These are phyloP conservation scores for Belonocnema kinseyi DNA, from an alignment of 1,140 invertebrate species.

Conservation along the genomic window DNA sequence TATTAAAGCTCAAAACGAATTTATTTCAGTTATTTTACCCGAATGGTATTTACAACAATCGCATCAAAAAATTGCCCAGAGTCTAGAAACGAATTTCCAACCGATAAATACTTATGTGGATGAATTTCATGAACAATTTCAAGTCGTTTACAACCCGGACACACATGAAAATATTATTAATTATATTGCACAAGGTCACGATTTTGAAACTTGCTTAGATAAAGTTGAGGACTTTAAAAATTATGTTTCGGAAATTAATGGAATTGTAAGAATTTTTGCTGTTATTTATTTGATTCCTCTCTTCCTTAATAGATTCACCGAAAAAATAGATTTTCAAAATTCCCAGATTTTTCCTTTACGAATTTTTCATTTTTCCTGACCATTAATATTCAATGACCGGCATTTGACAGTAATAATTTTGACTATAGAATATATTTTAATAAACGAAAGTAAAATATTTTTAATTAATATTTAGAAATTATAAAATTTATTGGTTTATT, in stretches of 20 bases:
- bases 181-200: slow-evolving; percentile 64
- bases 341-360: neutral
- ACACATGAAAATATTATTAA: slow-evolving; percentile 55
- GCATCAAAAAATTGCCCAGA: slow-evolving; percentile 58
- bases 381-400: too few species aligned
- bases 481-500: too few species aligned
- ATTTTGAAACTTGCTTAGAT: slow-evolving; percentile 77
- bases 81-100: slow-evolving; percentile 62
- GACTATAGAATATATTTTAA: too few species aligned
- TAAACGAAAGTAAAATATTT: too few species aligned
- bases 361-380: too few species aligned
- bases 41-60: slow-evolving; percentile 59
- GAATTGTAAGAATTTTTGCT: slow-evolving; percentile 65
- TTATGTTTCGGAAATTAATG: slow-evolving; percentile 78
- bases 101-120: slow-evolving; percentile 67
- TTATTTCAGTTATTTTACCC: slow-evolving; percentile 45
- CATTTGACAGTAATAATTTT: too few species aligned
- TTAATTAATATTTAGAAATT: too few species aligned
- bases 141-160: slow-evolving; percentile 64
- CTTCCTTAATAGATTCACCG: neutral
- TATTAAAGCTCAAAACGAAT: slow-evolving; percentile 40
- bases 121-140: slow-evolving; percentile 63
- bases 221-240: slow-evolving; percentile 79
- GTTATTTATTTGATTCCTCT: neutral
- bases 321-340: neutral